Evolutionary conservation across 2,797 vertebrate species (phyloP).

Genomic region (Euthynnus affinis): DNA sequence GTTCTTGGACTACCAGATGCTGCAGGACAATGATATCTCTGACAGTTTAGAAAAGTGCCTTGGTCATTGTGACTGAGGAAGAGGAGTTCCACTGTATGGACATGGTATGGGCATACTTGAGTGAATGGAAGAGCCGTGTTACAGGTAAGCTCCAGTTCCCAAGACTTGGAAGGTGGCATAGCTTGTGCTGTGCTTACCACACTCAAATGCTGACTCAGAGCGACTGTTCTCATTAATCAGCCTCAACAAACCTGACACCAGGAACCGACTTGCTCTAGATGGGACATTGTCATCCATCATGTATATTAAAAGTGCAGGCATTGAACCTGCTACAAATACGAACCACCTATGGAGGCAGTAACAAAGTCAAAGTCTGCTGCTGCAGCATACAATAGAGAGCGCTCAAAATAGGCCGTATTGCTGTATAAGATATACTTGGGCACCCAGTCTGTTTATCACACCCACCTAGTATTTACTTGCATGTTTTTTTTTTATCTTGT

Average conservation of each 20-base stretch:
- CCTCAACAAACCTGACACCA: slow-evolving; percentile 2
- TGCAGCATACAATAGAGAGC: not conserved
- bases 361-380: not conserved
- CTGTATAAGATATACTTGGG: not conserved
- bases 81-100: too few relatives aligned
- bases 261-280: not conserved
- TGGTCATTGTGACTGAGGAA: too few relatives aligned
- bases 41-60: not conserved
- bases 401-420: too few relatives aligned
- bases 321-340: not conserved
- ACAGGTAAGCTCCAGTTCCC: too few relatives aligned
- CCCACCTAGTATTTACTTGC: too few relatives aligned
- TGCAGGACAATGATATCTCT: not conserved
- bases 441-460: too few relatives aligned
- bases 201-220: not conserved
- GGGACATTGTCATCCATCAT: slow-evolving; percentile 1
- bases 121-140: not conserved
- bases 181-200: too few relatives aligned
- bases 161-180: not conserved
- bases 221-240: not conserved
- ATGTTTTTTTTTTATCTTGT: too few relatives aligned
- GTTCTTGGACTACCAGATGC: not conserved
- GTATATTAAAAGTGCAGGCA: not conserved
- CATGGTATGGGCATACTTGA: not conserved
- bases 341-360: not conserved